Conservation (phyloP, 92 coral and sea anemone species). For the Phenganax marumi region DNA sequence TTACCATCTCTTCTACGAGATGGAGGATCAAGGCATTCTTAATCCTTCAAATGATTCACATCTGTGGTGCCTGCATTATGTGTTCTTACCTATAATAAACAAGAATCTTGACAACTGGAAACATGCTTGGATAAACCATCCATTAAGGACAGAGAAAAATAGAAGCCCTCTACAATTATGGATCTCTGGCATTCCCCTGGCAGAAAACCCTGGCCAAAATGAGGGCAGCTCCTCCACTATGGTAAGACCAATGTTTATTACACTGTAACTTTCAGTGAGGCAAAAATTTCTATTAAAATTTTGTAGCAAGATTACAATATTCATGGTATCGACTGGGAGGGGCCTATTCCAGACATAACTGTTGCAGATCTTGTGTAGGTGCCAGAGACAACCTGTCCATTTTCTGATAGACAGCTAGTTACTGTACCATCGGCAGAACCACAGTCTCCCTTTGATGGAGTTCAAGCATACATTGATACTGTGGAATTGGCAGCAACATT, state of each 20-base stretch:
- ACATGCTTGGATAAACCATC: conserved; percentile 63
- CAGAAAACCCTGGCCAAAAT: not conserved
- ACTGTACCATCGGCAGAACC: too few species aligned
- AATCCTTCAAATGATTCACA: conserved; percentile 58
- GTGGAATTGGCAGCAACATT: too few species aligned
- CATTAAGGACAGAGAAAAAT: conserved; percentile 56
- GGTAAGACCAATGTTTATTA: not conserved
- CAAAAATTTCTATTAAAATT: too few species aligned
- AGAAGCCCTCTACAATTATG: conserved; percentile 61
- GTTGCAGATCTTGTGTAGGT: too few species aligned
- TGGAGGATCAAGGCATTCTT: conserved; percentile 49
- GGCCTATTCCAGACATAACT: too few species aligned
- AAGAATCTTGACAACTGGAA: conserved; percentile 60
- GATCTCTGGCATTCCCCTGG: conserved; percentile 26
- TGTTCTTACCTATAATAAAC: conserved; percentile 55
- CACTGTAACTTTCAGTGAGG: not conserved
- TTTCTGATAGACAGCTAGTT: too few species aligned
- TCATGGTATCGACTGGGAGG: too few species aligned
- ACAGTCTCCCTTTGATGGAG: too few species aligned
- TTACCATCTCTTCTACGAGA: conserved; percentile 40
- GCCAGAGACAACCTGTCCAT: too few species aligned
- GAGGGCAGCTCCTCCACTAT: not conserved
- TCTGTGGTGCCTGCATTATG: conserved; percentile 64
- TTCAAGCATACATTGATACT: not conserved
- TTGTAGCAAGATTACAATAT: too few species aligned